These are phyloP conservation scores for Ruditapes philippinarum DNA, from an alignment of 1,140 invertebrate genomes.

Conservation along the genomic window DNA sequence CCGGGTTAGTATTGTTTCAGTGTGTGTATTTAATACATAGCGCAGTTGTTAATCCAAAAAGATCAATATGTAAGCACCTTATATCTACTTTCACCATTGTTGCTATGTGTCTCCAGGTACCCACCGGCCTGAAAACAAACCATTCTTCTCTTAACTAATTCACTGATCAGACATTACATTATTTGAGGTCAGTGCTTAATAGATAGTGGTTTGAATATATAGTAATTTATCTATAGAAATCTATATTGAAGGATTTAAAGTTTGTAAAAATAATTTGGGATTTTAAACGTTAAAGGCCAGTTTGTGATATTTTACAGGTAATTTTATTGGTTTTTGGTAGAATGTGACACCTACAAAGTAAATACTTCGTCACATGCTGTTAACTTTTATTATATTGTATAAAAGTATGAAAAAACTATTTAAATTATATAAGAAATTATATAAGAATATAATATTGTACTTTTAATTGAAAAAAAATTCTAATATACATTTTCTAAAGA, in stretches of 20 bases:
- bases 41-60: neutral
- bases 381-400: too few relatives aligned
- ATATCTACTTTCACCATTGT: conserved; percentile 68
- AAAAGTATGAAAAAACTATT: too few relatives aligned
- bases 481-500: too few relatives aligned
- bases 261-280: neutral
- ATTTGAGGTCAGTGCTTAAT: neutral
- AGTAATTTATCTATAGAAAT: neutral
- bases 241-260: neutral
- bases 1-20: conserved; percentile 3
- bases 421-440: too few relatives aligned
- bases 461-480: too few relatives aligned
- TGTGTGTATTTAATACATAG: conserved; percentile 11
- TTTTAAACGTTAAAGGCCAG: neutral
- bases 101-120: conserved; percentile 79
- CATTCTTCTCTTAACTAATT: conserved; percentile 63
- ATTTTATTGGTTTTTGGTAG: neutral
- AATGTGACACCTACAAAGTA: too few relatives aligned
- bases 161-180: conserved; percentile 17
- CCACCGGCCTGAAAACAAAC: conserved; percentile 74
- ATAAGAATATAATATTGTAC: too few relatives aligned
- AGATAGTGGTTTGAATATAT: neutral
- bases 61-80: conserved; percentile 64
- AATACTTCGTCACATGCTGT: too few relatives aligned
- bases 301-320: neutral